Evolutionary conservation across 2,797 vertebrate genomes (phyloP).

Genomic region (Setipinna tenuifilis): DNA sequence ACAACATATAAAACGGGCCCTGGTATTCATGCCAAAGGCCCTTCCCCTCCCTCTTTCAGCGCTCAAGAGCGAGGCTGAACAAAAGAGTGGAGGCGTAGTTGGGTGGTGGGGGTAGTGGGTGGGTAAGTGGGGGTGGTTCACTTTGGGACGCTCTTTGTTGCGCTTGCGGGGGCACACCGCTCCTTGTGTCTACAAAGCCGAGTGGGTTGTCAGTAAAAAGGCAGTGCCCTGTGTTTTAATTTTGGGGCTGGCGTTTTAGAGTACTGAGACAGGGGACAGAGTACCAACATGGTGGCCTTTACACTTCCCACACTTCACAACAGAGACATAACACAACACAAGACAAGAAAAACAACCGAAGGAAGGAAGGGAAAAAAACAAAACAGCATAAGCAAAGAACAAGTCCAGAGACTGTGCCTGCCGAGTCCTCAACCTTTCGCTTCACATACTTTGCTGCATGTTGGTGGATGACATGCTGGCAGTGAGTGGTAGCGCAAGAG

Average conservation of each 20-base stretch:
- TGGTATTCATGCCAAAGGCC: not conserved
- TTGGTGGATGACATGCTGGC: not conserved
- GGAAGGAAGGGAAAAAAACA: not conserved
- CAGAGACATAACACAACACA: conserved; percentile 40
- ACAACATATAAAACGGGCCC: conserved; percentile 31
- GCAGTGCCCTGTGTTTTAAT: conserved; percentile 42
- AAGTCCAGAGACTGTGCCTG: not conserved
- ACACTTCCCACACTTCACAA: conserved; percentile 29
- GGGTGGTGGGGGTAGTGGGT: not conserved
- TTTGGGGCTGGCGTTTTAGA: conserved; percentile 24
- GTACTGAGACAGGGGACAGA: conserved; percentile 8
- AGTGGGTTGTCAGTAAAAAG: conserved; percentile 48
- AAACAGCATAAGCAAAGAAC: not conserved
- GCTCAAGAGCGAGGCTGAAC: conserved; percentile 11
- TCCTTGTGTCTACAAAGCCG: conserved; percentile 45
- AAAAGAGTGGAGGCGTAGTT: conserved; percentile 29
- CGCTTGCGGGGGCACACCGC: conserved; percentile 28
- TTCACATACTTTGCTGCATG: conserved; percentile 17
- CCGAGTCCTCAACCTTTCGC: conserved; percentile 13
- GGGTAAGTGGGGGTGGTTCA: conserved; percentile 30
- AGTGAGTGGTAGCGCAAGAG: not conserved
- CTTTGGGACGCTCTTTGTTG: conserved; percentile 36
- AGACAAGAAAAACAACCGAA: conserved; percentile 24
- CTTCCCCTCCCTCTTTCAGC: not conserved
- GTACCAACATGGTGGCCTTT: conserved; percentile 32